phyloP scores from a whole-genome alignment of 2,888 invertebrate species.

The Nineta flava region DNA sequence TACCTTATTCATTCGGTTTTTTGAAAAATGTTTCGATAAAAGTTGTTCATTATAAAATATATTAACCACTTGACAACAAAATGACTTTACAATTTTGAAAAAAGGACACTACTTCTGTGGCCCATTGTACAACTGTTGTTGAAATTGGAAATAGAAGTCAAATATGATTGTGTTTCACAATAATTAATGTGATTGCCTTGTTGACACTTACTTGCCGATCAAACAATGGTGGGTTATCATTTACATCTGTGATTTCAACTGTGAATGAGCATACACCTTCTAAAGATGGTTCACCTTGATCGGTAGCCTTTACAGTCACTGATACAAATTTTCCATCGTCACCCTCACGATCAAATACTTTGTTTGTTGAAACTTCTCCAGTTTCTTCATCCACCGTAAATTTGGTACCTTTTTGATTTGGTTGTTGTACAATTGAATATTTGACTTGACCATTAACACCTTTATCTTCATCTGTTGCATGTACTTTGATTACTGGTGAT shows the following conservation, averaged over 20 bases:
- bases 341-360: conserved; percentile 92
- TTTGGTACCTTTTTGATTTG: conserved; percentile 86
- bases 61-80: too few species aligned
- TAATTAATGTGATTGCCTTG: too few species aligned
- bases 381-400: conserved; percentile 92
- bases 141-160: too few species aligned
- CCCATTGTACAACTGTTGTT: too few species aligned
- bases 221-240: conserved; percentile 91
- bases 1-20: too few species aligned
- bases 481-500: conserved; percentile 83
- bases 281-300: conserved; percentile 94
- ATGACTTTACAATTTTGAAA: too few species aligned
- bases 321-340: conserved; percentile 94
- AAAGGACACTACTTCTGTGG: too few species aligned
- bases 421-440: conserved; percentile 93
- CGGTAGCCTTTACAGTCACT: conserved; percentile 93
- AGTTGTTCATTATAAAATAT: too few species aligned
- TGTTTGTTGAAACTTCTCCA: conserved; percentile 87
- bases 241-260: conserved; percentile 93
- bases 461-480: conserved; percentile 90
- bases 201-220: conserved; percentile 67
- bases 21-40: too few species aligned
- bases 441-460: conserved; percentile 91
- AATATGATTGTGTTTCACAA: too few species aligned
- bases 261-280: conserved; percentile 98